A percentile compares a stretch with the other conserved stretches of the same genome.
Evolutionary conservation across 2,797 vertebrate species (phyloP).

Genomic region (Cryptoblepharus egeriae): DNA sequence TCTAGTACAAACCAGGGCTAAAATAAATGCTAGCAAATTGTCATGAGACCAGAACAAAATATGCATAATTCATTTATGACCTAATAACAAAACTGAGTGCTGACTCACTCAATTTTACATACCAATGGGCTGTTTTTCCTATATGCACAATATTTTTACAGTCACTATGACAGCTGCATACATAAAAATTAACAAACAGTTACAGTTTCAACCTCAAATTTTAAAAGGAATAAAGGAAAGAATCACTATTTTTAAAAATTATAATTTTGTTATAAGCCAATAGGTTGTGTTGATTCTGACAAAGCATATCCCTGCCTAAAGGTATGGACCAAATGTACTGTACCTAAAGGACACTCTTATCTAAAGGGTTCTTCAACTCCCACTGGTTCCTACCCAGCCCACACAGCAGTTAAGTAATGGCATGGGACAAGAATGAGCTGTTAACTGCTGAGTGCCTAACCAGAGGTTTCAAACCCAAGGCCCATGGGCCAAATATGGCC

Average conservation of each 20-base stretch:
- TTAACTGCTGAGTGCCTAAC: no score
- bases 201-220: background rate
- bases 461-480: no score
- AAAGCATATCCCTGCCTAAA: background rate
- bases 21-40: background rate
- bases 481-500: no score
- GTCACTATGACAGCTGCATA: background rate
- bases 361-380: background rate
- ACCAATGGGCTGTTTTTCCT: background rate
- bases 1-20: background rate
- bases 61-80: background rate
- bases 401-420: background rate
- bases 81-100: background rate
- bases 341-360: background rate
- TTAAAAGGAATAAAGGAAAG: background rate
- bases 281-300: background rate
- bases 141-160: background rate
- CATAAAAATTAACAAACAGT: background rate
- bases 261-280: background rate
- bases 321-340: background rate
- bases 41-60: background rate
- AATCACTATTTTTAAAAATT: background rate
- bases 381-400: background rate
- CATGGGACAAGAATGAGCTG: background rate
- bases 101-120: slow-evolving; percentile 6